Conservation (phyloP, 2,113 vertebrate species). For the Pandion haliaetus region DNA sequence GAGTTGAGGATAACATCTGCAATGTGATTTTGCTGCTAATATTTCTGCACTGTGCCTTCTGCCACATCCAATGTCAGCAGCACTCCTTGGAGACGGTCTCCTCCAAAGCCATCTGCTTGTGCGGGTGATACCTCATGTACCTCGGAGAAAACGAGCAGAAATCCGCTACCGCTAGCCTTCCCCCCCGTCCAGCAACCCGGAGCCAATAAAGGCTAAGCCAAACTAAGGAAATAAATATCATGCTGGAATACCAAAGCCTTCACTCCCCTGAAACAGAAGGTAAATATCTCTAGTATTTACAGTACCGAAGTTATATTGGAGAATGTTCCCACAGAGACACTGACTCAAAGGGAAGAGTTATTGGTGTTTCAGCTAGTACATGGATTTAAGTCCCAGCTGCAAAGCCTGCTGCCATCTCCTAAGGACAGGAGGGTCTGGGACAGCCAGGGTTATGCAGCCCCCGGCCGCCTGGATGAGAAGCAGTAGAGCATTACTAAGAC, state of each 20-base stretch:
- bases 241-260: not conserved
- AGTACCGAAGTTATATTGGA: slow-evolving; percentile 19
- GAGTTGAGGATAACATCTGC: not conserved
- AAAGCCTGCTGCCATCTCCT: not conserved
- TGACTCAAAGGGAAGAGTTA: not conserved
- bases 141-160: not conserved
- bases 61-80: not conserved
- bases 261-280: slow-evolving; percentile 8
- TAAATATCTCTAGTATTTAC: slow-evolving; percentile 57
- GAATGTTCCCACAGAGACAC: not conserved
- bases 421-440: not conserved
- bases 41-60: not conserved
- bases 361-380: not conserved
- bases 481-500: not conserved
- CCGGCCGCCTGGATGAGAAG: not conserved
- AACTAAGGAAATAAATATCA: slow-evolving; percentile 29
- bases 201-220: not conserved
- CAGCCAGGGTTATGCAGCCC: not conserved
- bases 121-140: not conserved
- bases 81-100: not conserved
- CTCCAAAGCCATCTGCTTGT: not conserved
- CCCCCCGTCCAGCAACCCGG: not conserved
- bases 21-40: not conserved
- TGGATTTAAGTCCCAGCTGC: not conserved
- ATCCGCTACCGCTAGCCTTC: not conserved